These are phyloP conservation scores for Gadopsis bispinosus DNA, from an alignment of 2,797 vertebrate genomes.

Conservation along the genomic window DNA sequence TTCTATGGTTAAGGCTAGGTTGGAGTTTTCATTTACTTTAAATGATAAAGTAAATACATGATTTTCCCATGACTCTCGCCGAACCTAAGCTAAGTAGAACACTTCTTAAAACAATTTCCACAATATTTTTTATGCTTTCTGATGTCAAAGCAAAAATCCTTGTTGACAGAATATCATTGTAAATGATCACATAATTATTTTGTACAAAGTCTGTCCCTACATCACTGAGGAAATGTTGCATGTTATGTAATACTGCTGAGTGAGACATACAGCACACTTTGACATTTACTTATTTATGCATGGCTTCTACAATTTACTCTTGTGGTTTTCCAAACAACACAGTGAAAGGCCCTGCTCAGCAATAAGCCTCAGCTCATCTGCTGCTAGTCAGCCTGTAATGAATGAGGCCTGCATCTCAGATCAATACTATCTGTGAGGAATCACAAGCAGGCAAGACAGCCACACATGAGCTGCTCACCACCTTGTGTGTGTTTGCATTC, in stretches of 20 bases:
- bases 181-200: constrained; percentile 25
- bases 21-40: not conserved
- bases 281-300: constrained; percentile 78
- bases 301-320: constrained; percentile 68
- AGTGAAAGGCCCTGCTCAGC: constrained; percentile 81
- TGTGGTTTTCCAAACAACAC: constrained; percentile 58
- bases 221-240: constrained; percentile 28
- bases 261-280: constrained; percentile 56
- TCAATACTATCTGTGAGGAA: constrained; percentile 86
- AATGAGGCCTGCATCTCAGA: constrained; percentile 77
- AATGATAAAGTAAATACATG: no score
- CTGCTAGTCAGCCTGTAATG: constrained; percentile 81
- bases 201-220: not conserved
- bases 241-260: constrained; percentile 73
- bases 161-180: not conserved
- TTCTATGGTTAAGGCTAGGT: not conserved
- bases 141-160: not conserved
- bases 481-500: constrained; percentile 46
- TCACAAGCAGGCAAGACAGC: constrained; percentile 72
- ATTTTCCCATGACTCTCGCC: not conserved
- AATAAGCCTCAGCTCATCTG: constrained; percentile 82
- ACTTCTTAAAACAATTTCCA: not conserved
- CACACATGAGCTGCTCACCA: constrained; percentile 68
- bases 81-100: not conserved
- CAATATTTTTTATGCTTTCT: not conserved